phyloP scores from a whole-genome alignment of 1,140 invertebrate genomes.

The Drosophila nasuta region DNA sequence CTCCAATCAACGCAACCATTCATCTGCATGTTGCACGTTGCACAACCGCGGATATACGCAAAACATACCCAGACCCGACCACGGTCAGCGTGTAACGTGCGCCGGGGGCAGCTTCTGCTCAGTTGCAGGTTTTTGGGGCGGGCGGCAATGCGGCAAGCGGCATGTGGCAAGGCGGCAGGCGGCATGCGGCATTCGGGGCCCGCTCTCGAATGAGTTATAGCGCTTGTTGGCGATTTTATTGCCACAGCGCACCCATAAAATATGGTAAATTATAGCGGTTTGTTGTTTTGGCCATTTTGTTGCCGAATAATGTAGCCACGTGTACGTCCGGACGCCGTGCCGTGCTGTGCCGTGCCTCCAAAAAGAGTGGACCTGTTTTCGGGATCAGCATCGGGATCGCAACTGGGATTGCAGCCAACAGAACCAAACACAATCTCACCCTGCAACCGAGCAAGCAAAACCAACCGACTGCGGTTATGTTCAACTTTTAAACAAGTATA shows the following conservation, averaged over 20 bases:
- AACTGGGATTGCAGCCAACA: not conserved
- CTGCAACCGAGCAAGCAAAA: not conserved
- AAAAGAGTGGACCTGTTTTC: conserved; percentile 65
- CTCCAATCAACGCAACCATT: conserved; percentile 52
- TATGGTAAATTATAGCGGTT: conserved; percentile 85
- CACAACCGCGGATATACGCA: conserved; percentile 72
- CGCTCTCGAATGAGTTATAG: conserved; percentile 84
- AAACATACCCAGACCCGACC: conserved; percentile 46
- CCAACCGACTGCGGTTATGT: conserved; percentile 32
- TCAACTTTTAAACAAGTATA: conserved; percentile 7
- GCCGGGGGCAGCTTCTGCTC: conserved; percentile 68
- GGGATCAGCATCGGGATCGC: conserved; percentile 52
- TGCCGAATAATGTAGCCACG: conserved; percentile 82
- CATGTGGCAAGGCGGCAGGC: not conserved
- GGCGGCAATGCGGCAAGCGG: conserved; percentile 14
- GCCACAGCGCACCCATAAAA: conserved; percentile 84
- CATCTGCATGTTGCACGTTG: conserved; percentile 45
- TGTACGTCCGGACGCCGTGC: conserved; percentile 62
- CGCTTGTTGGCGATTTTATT: conserved; percentile 85
- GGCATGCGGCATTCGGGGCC: conserved; percentile 47
- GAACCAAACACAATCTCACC: not conserved
- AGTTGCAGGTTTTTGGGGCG: conserved; percentile 34
- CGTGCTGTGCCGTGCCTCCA: conserved; percentile 6
- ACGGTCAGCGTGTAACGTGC: conserved; percentile 62
- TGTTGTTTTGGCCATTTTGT: conserved; percentile 85